Evolutionary conservation across 2,888 invertebrate genomes (phyloP), one percentile per base, ranked within the genome.

Genomic region (Sceliomorpha sp.): DNA sequence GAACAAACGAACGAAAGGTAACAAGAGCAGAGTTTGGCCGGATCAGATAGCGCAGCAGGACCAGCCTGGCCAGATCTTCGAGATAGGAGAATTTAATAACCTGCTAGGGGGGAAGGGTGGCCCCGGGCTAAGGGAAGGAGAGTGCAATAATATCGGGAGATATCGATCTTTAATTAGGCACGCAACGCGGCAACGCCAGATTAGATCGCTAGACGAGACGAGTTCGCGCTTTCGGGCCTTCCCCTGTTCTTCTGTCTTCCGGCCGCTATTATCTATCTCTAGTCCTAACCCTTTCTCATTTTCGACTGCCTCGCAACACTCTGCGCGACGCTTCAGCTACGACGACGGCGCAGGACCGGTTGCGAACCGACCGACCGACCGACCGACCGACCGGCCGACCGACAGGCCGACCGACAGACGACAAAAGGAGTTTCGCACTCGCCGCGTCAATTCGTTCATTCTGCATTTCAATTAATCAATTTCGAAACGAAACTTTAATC

Each of bases 131-230:
- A 70, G 62, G 45, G 53, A 66, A 71, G 77, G 78, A 79, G 79
- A 80, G 80, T 81, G 87, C 88, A 88, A 87, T 88, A 88, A 88
- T 88, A 88, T 87, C 85, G 86, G 68, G 73, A 86, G 88, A 88
- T 88, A 88, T 88, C 80, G 87, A 88, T 88, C 88, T 88, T 88
- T 88, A 88, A 88, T 88, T 88, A 88, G 88, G 85, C 85, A 86
- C 87, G 86, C 87, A 86, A 85, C 84, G 84, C 85, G 82, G 84
- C 85, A 84, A 83, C 80, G 79, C 68, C 50, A 81, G 86, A 86
- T 86, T 85, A 85, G 82, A 86, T 85, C 84, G 78, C 83, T 84
- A 84, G 84, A 82, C 81, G 80, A 78, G 78, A 77, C 64, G 67
- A 75, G 77, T 73, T 75, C 74, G 72, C 75, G 73, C 62, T 71